phyloP scores from a whole-genome alignment of 2,888 invertebrate genomes.

The Cheilosia vernalis region DNA sequence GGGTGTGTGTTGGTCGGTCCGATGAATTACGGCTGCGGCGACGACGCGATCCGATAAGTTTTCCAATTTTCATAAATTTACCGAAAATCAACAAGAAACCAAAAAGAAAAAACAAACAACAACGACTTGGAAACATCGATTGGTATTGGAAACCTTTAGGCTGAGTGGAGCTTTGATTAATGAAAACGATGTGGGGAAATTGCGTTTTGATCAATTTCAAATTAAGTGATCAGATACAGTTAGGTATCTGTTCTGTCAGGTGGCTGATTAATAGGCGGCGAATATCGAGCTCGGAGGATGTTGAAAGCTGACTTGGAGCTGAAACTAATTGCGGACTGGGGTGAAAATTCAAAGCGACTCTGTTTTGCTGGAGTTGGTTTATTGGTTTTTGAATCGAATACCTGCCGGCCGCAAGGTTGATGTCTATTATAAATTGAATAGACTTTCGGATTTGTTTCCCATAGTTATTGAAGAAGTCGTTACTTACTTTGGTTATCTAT shows the following conservation, averaged over 20 bases:
- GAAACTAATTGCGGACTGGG: too few species aligned
- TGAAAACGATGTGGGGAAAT: constrained; percentile 36
- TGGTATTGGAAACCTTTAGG: constrained; percentile 21
- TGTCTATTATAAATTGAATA: too few species aligned
- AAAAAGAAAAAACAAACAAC: background rate
- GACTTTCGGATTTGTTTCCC: too few species aligned
- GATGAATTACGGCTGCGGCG: constrained; percentile 21
- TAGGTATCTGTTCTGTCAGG: background rate
- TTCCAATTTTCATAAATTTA: constrained; percentile 72
- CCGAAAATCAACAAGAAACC: constrained; percentile 6
- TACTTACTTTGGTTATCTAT: too few species aligned
- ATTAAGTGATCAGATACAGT: constrained; percentile 1
- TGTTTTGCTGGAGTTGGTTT: too few species aligned
- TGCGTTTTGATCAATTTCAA: constrained; percentile 22
- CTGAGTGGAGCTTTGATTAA: constrained; percentile 29
- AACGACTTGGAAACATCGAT: constrained; percentile 9
- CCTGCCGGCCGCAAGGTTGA: too few species aligned
- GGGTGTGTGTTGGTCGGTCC: constrained; percentile 28
- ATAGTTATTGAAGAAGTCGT: too few species aligned
- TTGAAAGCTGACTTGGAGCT: too few species aligned
- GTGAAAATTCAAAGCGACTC: too few species aligned
- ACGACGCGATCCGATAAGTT: constrained; percentile 62
- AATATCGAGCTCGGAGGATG: background rate
- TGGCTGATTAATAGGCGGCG: background rate
- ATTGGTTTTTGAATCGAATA: too few species aligned